Conservation (phyloP, 2,888 invertebrate genomes). For the Acrocyrtus sp. region DNA sequence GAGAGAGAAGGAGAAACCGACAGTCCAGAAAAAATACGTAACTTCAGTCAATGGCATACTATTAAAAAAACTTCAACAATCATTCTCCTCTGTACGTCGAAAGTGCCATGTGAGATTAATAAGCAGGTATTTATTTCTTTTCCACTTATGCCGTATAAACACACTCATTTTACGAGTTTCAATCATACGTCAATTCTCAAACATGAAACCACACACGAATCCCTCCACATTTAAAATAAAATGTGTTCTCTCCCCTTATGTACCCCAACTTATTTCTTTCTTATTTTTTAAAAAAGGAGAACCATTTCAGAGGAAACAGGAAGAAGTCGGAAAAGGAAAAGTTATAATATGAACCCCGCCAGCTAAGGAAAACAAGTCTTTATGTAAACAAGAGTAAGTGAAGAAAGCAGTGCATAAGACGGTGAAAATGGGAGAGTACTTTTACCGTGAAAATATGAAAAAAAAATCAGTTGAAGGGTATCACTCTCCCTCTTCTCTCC, state of each 20-base stretch:
- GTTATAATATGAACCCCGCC: no score
- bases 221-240: no score
- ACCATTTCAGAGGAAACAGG: background rate
- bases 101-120: background rate
- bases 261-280: no score
- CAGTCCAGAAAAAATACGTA: background rate
- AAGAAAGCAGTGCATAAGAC: no score
- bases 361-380: no score
- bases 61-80: background rate
- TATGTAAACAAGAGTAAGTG: no score
- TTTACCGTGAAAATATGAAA: no score
- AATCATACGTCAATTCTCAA: slow-evolving; percentile 12
- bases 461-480: background rate
- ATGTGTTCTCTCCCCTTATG: background rate
- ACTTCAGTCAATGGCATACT: no score
- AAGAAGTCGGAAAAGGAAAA: background rate
- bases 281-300: no score
- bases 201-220: background rate
- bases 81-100: background rate
- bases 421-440: no score
- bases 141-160: background rate
- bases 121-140: background rate
- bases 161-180: no score
- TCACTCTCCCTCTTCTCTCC: background rate
- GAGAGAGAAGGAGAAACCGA: background rate